Evolutionary conservation across 1,140 invertebrate genomes (phyloP), one percentile per base, ranked within the genome.

Genomic region (Danaus plexippus): DNA sequence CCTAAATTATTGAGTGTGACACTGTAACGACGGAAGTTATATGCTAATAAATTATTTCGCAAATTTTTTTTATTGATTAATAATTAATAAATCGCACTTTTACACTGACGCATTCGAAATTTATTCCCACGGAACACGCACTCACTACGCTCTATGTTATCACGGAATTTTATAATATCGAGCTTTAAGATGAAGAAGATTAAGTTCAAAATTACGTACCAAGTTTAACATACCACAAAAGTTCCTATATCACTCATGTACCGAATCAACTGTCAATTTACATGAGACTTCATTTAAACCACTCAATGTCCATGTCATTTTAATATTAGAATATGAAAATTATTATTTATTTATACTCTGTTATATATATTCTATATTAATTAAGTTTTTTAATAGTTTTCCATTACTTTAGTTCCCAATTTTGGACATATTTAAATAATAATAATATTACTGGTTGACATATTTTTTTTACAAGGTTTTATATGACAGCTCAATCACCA

Each of bases 211-310:
- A 32, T 32, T 32, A 32, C 22, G 7, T 32, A 32, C 5, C 22
- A 32, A 32, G 22, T 32, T 32, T 32, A 32, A 32, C 4, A 32
- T 32, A 32, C 40, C 9, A 48, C 10, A 47, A 48, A 9, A 22
- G 41, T 53, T 63, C 51, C 60, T 62, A 52, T 66, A 69, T 71
- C 59, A 69, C 50, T 62, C 61, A 69, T 63, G 67, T 51, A 69
- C 70, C 75, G 61, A 75, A 79, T 79, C 71, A 75, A 73, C 73
- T 83, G 78, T 80, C 77, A 77, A 68, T 80, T 80, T 74, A 67
- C 72, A 77, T 72, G 74, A 57, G 59, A 70, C 68, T 80, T 76
- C 74, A 63, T 54, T 61, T 67, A 60, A 67, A 75, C 66, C 53
- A 61, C 65, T 64, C 57, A 66, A 71, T 73, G 70, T 80, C 64